Evolutionary conservation across 2,888 invertebrate genomes (phyloP).

Genomic region (Polymixis lichenea): DNA sequence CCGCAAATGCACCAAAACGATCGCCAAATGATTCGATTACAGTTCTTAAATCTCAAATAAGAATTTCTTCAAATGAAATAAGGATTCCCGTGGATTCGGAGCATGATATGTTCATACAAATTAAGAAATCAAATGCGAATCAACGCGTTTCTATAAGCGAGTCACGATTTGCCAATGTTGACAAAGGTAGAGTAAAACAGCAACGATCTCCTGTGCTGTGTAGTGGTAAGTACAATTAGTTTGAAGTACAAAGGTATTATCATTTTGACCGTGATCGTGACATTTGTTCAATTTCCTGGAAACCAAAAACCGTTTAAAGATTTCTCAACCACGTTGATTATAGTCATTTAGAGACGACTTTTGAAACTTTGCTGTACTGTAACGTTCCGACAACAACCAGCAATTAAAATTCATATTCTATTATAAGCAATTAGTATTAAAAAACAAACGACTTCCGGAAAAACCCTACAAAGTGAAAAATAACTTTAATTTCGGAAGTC

Average conservation of each 20-base stretch:
- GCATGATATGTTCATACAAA: conserved; percentile 73
- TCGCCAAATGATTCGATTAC: conserved; percentile 68
- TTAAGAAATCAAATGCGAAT: conserved; percentile 62
- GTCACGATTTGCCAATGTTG: conserved; percentile 19
- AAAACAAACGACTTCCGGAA: no score
- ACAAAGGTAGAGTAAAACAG: conserved; percentile 6
- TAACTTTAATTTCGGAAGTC: no score
- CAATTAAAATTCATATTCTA: background rate
- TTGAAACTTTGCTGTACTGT: background rate
- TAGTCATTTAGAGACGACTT: background rate
- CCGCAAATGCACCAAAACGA: conserved; percentile 55
- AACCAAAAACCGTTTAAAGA: background rate
- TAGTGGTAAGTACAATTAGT: conserved; percentile 45
- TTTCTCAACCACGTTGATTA: background rate
- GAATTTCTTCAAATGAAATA: conserved; percentile 70
- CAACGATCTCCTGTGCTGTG: conserved; percentile 10
- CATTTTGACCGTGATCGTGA: background rate
- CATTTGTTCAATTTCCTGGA: background rate
- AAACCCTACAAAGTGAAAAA: no score
- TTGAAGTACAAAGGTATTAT: background rate
- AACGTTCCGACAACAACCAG: conserved; percentile 2
- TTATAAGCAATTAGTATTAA: no score
- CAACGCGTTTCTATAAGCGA: conserved; percentile 60
- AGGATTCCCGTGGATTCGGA: conserved; percentile 75
- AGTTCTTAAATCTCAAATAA: conserved; percentile 72